Evolutionary conservation across 1,140 invertebrate genomes (phyloP).

Genomic region (Whitmania pigra): DNA sequence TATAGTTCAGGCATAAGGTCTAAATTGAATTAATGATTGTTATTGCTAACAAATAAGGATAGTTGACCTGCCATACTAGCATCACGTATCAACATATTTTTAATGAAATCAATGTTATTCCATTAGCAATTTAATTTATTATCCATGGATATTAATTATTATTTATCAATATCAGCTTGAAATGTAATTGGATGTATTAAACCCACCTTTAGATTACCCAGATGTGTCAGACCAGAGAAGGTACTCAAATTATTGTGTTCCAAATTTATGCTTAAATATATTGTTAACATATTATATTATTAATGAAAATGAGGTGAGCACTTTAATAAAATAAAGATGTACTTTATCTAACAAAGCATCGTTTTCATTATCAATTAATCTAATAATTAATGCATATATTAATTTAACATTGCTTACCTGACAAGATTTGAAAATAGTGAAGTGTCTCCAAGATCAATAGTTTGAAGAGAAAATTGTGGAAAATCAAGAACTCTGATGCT

Average conservation of each 20-base stretch:
- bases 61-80: no score
- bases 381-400: slow-evolving; percentile 15
- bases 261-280: slow-evolving; percentile 35
- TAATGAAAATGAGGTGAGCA: neutral
- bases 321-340: slow-evolving; percentile 3
- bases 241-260: slow-evolving; percentile 42
- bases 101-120: slow-evolving; percentile 4
- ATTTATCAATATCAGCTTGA: neutral
- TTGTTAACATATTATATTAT: slow-evolving; percentile 4
- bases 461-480: slow-evolving; percentile 35
- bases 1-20: slow-evolving; percentile 38
- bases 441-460: slow-evolving; percentile 37
- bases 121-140: neutral
- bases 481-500: slow-evolving; percentile 39
- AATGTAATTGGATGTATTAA: neutral
- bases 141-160: neutral
- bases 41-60: no score
- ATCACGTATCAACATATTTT: neutral
- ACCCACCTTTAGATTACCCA: slow-evolving; percentile 39
- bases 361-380: no score
- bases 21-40: no score
- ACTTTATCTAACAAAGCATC: slow-evolving; percentile 6
- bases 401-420: slow-evolving; percentile 28
- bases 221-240: slow-evolving; percentile 39
- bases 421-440: slow-evolving; percentile 36